phyloP scores from a whole-genome alignment of 1,140 invertebrate genomes.

The Schmidtea mediterranea region DNA sequence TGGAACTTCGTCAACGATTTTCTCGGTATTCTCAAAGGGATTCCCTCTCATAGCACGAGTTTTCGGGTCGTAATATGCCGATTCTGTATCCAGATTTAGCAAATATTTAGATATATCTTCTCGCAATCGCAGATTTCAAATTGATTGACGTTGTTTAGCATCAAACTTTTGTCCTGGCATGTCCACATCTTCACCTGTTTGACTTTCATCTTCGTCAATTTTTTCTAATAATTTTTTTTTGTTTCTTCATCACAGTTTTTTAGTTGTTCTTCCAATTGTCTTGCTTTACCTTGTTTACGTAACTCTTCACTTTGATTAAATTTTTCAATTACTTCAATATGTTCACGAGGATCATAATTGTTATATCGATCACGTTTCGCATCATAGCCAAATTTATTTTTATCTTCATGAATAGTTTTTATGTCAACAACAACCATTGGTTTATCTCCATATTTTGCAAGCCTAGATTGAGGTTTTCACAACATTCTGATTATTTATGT shows the following conservation, averaged over 20 bases:
- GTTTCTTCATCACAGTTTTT: background rate
- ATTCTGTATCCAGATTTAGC: constrained; percentile 76
- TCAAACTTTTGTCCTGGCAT: constrained; percentile 71
- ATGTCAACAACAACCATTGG: no score
- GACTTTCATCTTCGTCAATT: constrained; percentile 29
- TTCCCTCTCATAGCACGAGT: constrained; percentile 93
- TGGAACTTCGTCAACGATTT: constrained; percentile 8
- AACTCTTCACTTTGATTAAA: no score
- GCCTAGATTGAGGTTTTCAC: no score
- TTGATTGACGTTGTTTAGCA: constrained; percentile 83
- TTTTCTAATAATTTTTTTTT: constrained; percentile 12
- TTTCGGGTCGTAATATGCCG: constrained; percentile 94
- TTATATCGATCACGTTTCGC: no score
- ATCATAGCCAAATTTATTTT: constrained; percentile 75
- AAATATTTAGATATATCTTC: constrained; percentile 97
- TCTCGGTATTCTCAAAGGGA: constrained; percentile 34
- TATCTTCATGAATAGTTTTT: no score
- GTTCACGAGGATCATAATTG: no score
- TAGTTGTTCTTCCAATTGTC: no score
- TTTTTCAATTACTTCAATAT: constrained; percentile 39
- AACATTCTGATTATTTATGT: constrained; percentile 81
- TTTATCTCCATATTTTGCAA: no score
- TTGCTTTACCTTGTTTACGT: no score
- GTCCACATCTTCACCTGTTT: constrained; percentile 38
- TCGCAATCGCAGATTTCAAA: constrained; percentile 78